Conservation (phyloP, 1,140 invertebrate genomes). For the Sitophilus oryzae region DNA sequence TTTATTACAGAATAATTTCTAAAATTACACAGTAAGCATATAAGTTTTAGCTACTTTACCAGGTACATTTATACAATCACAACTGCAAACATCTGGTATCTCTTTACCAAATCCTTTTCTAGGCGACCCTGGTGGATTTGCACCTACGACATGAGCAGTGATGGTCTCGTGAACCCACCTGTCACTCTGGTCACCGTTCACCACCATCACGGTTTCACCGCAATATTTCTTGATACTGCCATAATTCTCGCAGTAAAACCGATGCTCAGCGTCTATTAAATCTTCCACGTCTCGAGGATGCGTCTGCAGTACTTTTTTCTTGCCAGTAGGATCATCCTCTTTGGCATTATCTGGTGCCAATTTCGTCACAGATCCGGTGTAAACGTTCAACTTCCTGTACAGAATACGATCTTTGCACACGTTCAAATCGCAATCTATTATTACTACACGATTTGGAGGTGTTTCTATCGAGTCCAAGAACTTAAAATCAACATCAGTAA, state of each 20-base stretch:
- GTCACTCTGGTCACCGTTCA: conserved; percentile 37
- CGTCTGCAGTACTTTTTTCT: conserved; percentile 26
- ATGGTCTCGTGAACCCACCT: conserved; percentile 39
- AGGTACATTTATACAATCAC: conserved; percentile 21
- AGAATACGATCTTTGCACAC: conserved; percentile 36
- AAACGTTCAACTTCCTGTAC: conserved; percentile 31
- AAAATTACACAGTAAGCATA: conserved; percentile 3
- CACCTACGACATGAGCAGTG: conserved; percentile 29
- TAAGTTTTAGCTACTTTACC: conserved; percentile 14
- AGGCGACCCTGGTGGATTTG: conserved; percentile 27
- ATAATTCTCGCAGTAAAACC: conserved; percentile 40
- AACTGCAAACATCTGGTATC: conserved; percentile 20
- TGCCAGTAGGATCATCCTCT: conserved; percentile 6
- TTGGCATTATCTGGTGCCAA: conserved; percentile 5
- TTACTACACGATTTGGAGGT: conserved; percentile 51
- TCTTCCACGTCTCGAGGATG: conserved; percentile 37
- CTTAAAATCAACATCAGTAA: conserved; percentile 51
- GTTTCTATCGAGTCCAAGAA: conserved; percentile 51
- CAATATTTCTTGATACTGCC: conserved; percentile 40
- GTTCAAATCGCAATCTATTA: conserved; percentile 40
- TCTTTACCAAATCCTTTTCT: conserved; percentile 32
- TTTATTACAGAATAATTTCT: too few species aligned
- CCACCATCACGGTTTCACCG: conserved; percentile 31
- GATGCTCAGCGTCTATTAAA: conserved; percentile 36
- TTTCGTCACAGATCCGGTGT: conserved; percentile 31